phyloP scores from a whole-genome alignment of 2,113 vertebrate genomes.

The Muntiacus reevesi region DNA sequence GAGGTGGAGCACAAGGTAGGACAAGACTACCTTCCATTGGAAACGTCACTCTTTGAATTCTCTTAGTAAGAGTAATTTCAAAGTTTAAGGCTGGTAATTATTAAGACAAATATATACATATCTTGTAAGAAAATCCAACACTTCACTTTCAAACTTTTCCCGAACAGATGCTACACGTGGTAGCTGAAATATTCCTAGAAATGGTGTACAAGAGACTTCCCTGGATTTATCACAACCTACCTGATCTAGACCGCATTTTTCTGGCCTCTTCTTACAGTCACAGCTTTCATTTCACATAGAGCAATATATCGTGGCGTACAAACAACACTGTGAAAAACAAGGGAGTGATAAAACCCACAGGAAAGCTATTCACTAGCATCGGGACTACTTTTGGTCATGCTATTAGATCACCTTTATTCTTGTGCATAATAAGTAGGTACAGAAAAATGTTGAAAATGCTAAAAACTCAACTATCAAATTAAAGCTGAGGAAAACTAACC shows the following conservation, averaged over 20 bases:
- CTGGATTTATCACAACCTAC: conserved; percentile 83
- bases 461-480: conserved; percentile 22
- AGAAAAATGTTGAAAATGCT: conserved; percentile 45
- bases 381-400: conserved; percentile 46
- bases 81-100: conserved; percentile 11
- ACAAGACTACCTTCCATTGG: background rate
- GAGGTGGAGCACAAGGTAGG: conserved; percentile 68
- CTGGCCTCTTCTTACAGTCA: conserved; percentile 63
- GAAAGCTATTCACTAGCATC: conserved; percentile 20
- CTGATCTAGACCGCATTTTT: conserved; percentile 81
- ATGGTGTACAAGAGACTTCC: conserved; percentile 80
- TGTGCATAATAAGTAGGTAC: conserved; percentile 55
- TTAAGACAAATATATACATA: background rate
- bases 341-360: background rate
- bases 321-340: background rate
- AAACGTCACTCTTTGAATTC: conserved; percentile 8
- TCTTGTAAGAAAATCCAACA: background rate
- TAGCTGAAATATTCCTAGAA: conserved; percentile 79
- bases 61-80: background rate
- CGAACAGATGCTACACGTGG: conserved; percentile 63
- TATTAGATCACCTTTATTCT: conserved; percentile 56
- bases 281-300: conserved; percentile 5
- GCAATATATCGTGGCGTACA: background rate
- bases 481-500: conserved; percentile 55
- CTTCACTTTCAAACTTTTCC: background rate